Base-by-base conservation (phyloP, 2,888 invertebrate genomes). In the Magallana nippona region DNA sequence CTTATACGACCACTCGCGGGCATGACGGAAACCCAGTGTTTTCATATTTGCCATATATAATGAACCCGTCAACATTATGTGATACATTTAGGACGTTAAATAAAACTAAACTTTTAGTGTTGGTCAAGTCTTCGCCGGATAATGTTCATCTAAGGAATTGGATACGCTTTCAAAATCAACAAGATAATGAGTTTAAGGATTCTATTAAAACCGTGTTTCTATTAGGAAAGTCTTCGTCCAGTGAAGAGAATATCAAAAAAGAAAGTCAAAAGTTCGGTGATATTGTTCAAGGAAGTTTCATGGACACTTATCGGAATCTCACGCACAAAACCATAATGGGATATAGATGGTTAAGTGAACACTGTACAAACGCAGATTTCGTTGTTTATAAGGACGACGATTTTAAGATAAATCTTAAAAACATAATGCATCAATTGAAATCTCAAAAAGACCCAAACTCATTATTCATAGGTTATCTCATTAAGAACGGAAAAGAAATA, bases 291-390 rank as follows among this genome's bases (percentile, higher is more conserved):
- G 71, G 32, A 27, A 32, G 32, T 15, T 71, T 71, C 32, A 32
- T 27, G 32, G 71, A 71, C 32, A 27, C 71, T 27, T 71, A 71
- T 32, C 22, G 13, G 27, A 71, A 44, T 81, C 8, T 32, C 44
- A 60, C 60, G 13, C 27, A 22, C 27, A 55, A 56, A 71, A 83
- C 63, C 32, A 32, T 71, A 13, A 71, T 71, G 71, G 71, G 71
- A 10, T 71, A 71, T 32, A 71, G 32, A 22, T 71, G 71, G 71
- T 22, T 32, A 27, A 27, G 1, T 2, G 13, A 22, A 27, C 22
- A 71, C 15, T 71, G 71, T 32, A 10, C 71, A 10, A 32, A 32
- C 11, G 71, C 71, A 11, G 32, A 22, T 27, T 32, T 27, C 10
- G 32, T 71, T 27, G 15, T 71, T 22, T 32, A 71, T 32, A 22